Base-by-base conservation (phyloP, 2,888 invertebrate genomes). In the Tetropium fuscum region DNA sequence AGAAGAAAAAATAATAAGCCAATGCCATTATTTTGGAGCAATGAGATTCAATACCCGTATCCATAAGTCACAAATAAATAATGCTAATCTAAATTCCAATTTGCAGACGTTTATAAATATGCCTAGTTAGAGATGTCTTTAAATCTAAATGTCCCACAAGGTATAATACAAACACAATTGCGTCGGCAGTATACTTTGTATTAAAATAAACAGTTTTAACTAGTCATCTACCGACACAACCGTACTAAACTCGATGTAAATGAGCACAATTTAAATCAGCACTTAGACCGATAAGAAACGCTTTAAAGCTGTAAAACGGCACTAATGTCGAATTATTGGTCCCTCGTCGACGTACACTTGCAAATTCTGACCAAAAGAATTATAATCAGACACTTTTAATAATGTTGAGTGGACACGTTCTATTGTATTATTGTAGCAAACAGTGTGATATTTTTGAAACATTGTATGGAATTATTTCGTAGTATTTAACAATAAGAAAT, bases 371-470 rank as follows among this genome's bases (percentile, higher is more conserved):
- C 47, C 57, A 49, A 57, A 61, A 61, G 53, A 53, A 53, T 54
- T 55, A 53, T 59, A 53, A 53, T 43, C 51, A 34, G 16, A 27
- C 41, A 45, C 49, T 62, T 61, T 62, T 62, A 62, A 58, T 62
- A 58, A 58, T 38, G 47, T 43, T 51, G 51, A 62, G 61, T 58
- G 58, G 49, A n/a, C n/a, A n/a, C n/a, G n/a, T n/a, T n/a, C n/a
- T n/a, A n/a, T n/a, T n/a, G n/a, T n/a, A n/a, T n/a, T n/a, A n/a
- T n/a, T n/a, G n/a, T n/a, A n/a, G n/a, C n/a, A n/a, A n/a, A n/a
- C n/a, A n/a, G n/a, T n/a, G n/a, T n/a, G n/a, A n/a, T n/a, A n/a
- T n/a, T n/a, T n/a, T n/a, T n/a, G n/a, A n/a, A n/a, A n/a, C n/a
- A n/a, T n/a, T n/a, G n/a, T n/a, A n/a, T n/a, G n/a, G n/a, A n/a